Conservation (phyloP, 2,113 vertebrate genomes). For the Saimiri boliviensis region DNA sequence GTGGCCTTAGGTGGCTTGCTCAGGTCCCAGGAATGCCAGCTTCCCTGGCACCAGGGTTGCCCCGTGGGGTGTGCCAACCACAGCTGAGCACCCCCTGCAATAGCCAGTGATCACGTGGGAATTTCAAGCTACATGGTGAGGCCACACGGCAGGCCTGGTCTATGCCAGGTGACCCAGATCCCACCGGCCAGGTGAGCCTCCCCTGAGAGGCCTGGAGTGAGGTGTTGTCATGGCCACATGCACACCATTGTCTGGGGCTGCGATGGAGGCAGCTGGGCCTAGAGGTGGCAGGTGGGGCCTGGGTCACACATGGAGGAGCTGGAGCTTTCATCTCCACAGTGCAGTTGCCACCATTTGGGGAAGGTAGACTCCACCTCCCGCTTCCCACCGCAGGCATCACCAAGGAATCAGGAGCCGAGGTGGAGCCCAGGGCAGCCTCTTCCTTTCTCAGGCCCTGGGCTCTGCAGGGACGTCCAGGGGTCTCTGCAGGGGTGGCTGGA, state of each 20-base stretch:
- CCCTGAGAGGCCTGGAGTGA: not conserved
- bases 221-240: not conserved
- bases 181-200: not conserved
- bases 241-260: not conserved
- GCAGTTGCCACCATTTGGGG: conserved; percentile 68
- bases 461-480: conserved; percentile 15
- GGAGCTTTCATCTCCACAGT: conserved; percentile 78
- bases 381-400: conserved; percentile 61
- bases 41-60: not conserved
- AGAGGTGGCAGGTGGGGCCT: not conserved
- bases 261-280: not conserved
- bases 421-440: conserved; percentile 71
- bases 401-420: conserved; percentile 79
- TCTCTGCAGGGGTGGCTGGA: not conserved
- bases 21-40: not conserved
- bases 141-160: not conserved
- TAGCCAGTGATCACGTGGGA: not conserved
- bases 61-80: not conserved
- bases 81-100: not conserved
- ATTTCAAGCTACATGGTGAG: not conserved
- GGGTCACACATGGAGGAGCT: conserved; percentile 1
- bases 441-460: conserved; percentile 64
- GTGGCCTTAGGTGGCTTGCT: not conserved
- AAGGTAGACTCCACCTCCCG: conserved; percentile 55
- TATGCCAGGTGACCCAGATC: not conserved